A percentile compares a stretch with the other conserved stretches of the same genome.
phyloP scores from a whole-genome alignment of 2,888 invertebrate species.

The Lasioglossum zephyrum region DNA sequence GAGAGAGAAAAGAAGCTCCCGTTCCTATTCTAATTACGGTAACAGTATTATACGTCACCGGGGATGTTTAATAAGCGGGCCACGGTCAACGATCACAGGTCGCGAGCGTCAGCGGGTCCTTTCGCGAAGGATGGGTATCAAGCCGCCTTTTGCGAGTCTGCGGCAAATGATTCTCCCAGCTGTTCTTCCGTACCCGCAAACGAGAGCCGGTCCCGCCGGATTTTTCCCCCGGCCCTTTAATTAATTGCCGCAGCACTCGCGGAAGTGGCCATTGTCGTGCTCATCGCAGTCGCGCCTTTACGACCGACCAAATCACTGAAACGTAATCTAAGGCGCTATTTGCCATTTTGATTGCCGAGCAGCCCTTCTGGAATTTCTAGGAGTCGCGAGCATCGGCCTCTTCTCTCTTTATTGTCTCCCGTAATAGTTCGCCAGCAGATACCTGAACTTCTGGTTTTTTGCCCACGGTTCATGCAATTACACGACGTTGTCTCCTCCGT shows the following conservation, averaged over 20 bases:
- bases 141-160: slow-evolving; percentile 14
- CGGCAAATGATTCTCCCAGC: slow-evolving; percentile 50
- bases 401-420: background rate
- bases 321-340: slow-evolving; percentile 37
- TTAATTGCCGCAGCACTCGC: slow-evolving; percentile 62
- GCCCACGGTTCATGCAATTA: background rate
- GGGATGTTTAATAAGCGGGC: slow-evolving; percentile 51
- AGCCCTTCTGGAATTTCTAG: background rate
- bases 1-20: background rate
- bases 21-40: slow-evolving; percentile 61
- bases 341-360: slow-evolving; percentile 8
- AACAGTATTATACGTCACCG: slow-evolving; percentile 48
- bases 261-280: slow-evolving; percentile 59
- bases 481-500: background rate
- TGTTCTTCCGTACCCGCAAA: slow-evolving; percentile 43
- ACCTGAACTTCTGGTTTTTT: slow-evolving; percentile 3
- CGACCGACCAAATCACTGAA: slow-evolving; percentile 39
- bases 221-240: slow-evolving; percentile 62
- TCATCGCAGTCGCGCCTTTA: slow-evolving; percentile 50
- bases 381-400: background rate
- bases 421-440: background rate
- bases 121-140: background rate
- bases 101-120: slow-evolving; percentile 26
- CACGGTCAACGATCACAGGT: slow-evolving; percentile 52
- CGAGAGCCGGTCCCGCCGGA: slow-evolving; percentile 45